phyloP scores from a whole-genome alignment of 2,113 vertebrate species.

The Sialia sialis region DNA sequence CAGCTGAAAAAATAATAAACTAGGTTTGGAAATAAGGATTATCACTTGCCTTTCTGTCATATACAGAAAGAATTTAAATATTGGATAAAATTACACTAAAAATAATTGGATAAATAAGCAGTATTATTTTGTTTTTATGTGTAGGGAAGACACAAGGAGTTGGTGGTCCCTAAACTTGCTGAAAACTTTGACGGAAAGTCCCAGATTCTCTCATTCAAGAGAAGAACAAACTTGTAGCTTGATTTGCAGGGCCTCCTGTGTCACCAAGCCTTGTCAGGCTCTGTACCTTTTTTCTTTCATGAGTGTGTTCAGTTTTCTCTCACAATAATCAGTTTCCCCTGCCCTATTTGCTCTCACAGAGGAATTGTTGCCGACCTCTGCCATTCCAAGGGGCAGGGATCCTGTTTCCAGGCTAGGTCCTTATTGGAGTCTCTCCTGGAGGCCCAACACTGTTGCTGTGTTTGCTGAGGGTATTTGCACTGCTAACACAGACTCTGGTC shows the following conservation, averaged over 20 bases:
- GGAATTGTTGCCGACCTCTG: not conserved
- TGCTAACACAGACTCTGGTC: not conserved
- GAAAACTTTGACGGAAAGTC: not conserved
- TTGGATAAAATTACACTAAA: not conserved
- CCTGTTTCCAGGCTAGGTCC: not conserved
- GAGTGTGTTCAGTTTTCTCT: not conserved
- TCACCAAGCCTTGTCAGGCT: not conserved
- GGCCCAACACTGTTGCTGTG: fast-evolving
- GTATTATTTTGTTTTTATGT: not conserved
- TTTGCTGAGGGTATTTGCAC: not conserved
- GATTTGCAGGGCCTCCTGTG: not conserved
- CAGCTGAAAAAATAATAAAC: not conserved
- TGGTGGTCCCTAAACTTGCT: fast-evolving
- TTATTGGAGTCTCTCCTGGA: fast-evolving
- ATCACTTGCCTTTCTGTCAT: not conserved
- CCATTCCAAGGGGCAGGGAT: fast-evolving
- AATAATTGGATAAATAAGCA: not conserved
- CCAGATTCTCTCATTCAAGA: not conserved
- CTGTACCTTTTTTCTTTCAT: not conserved
- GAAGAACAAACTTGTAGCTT: not conserved
- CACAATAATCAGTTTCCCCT: not conserved
- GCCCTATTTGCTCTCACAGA: not conserved
- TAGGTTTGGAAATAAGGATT: not conserved
- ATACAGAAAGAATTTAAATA: not conserved
- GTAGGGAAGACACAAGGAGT: not conserved